Percentiles rank a stretch among this genome's conserved stretches.
Conservation (phyloP, 1,140 invertebrate species). For the Drosophila pseudoananassae region DNA sequence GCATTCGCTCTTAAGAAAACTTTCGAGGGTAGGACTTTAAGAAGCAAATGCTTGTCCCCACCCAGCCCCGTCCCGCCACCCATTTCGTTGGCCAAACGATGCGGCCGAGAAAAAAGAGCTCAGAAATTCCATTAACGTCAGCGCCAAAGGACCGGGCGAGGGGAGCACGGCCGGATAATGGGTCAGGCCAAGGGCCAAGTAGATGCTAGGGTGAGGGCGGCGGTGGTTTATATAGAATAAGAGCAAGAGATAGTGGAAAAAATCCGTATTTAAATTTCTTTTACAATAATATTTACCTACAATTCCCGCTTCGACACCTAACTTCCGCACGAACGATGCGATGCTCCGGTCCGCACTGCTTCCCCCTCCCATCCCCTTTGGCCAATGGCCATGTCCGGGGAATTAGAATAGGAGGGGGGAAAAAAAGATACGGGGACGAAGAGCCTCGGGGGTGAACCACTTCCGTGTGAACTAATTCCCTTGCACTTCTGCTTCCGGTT, state of each 20-base stretch:
- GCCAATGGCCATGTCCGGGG: constrained; percentile 1
- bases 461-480: constrained; percentile 81
- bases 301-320: constrained; percentile 73
- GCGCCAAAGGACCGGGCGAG: not conserved
- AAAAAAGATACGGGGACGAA: not conserved
- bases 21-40: constrained; percentile 37
- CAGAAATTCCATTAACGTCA: constrained; percentile 57
- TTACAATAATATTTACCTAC: constrained; percentile 79
- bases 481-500: constrained; percentile 61
- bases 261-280: constrained; percentile 74
- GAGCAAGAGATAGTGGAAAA: constrained; percentile 64
- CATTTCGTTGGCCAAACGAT: constrained; percentile 17
- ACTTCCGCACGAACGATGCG: constrained; percentile 68
- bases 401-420: not conserved
- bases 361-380: not conserved
- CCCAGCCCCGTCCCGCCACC: not conserved
- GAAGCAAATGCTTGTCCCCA: constrained; percentile 15
- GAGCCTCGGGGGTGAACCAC: constrained; percentile 34
- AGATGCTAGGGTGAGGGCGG: not conserved
- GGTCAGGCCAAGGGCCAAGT: constrained; percentile 39
- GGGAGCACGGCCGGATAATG: constrained; percentile 24
- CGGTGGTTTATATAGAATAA: not conserved
- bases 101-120: constrained; percentile 30
- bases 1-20: constrained; percentile 33
- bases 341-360: constrained; percentile 10